Conservation (phyloP, 2,113 vertebrate genomes). For the Amphiprion percula region DNA sequence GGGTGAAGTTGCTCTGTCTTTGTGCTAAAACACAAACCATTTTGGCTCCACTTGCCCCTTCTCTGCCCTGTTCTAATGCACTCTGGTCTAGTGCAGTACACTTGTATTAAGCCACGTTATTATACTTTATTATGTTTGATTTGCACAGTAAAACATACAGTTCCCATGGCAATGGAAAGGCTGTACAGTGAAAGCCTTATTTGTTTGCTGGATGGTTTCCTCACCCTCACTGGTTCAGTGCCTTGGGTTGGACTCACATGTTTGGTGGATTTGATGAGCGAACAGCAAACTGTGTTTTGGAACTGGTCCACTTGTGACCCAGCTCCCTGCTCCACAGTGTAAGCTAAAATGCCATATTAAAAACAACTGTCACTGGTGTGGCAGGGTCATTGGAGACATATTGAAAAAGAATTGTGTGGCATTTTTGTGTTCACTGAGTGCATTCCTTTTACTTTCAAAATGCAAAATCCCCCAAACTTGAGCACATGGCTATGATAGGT, state of each 20-base stretch:
- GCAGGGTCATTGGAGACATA: conserved; percentile 48
- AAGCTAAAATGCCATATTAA: conserved; percentile 56
- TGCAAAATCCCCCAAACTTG: conserved; percentile 19
- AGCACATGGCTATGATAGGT: conserved; percentile 53
- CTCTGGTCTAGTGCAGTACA: conserved; percentile 37
- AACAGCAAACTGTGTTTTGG: conserved; percentile 61
- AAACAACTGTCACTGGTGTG: conserved; percentile 60
- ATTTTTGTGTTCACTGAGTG: conserved; percentile 50
- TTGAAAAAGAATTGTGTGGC: conserved; percentile 34
- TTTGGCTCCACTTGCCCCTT: conserved; percentile 24
- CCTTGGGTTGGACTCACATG: conserved; percentile 60
- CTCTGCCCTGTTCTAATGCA: conserved; percentile 17
- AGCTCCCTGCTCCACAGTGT: conserved; percentile 29
- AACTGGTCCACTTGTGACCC: conserved; percentile 58
- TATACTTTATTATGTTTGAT: conserved; percentile 71
- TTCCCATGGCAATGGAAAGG: conserved; percentile 69
- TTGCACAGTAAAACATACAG: conserved; percentile 71
- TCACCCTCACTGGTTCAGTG: conserved; percentile 61
- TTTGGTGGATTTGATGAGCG: conserved; percentile 64
- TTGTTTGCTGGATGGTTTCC: conserved; percentile 69
- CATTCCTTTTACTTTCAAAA: conserved; percentile 55
- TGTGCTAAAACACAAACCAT: conserved; percentile 1
- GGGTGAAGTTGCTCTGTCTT: conserved; percentile 21
- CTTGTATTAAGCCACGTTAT: conserved; percentile 61
- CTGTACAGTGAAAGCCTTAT: conserved; percentile 68